Evolutionary conservation across 2,888 invertebrate genomes (phyloP), one percentile per base, ranked within the genome.

Genomic region (Neoascia interrupta): DNA sequence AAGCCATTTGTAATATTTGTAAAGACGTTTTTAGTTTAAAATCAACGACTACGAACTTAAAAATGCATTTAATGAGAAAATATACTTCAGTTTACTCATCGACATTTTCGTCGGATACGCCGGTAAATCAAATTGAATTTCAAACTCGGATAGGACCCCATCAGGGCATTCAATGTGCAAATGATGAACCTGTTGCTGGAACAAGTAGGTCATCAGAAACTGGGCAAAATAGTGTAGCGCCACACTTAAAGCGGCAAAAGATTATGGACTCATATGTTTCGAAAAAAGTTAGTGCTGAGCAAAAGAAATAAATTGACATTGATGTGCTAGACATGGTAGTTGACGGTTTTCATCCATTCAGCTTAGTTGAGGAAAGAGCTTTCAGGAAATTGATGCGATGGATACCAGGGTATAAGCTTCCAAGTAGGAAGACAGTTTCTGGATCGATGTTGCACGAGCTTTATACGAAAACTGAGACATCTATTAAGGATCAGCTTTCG

Each of bases 281-380:
- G 10, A 23, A 45, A 28, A 28, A 49, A 31, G 13, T 31, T 16
- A 31, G 28, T 28, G 47, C 16, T 5, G 31, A 49, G 13, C 28
- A 21, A 53, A 53, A 53, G 23, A 37, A 36, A 53, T 4, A 18
- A 1, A 53, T 53, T 36, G 53, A 36, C 11, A 19, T 31, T 49
- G 49, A 36, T 36, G 53, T 53, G 36, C 23, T 53, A 53, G 36
- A 53, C 21, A 37, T 53, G 34, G 13, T 21, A 18, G 18, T 53
- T 21, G 53, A 53, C 10, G 53, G 53, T 36, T 53, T 36, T 13
- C 21, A 37, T 31, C 53, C 53, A 36, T 53, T 53, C 21, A 51
- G 13, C 21, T 51, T 51, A 36, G 34, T 34, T 34, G 51, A 51
- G 21, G 51, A 51, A 21, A 51, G 36, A 21, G 36, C 36, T 36